Conservation (phyloP, 1,140 invertebrate species). For the Goniozus legneri region DNA sequence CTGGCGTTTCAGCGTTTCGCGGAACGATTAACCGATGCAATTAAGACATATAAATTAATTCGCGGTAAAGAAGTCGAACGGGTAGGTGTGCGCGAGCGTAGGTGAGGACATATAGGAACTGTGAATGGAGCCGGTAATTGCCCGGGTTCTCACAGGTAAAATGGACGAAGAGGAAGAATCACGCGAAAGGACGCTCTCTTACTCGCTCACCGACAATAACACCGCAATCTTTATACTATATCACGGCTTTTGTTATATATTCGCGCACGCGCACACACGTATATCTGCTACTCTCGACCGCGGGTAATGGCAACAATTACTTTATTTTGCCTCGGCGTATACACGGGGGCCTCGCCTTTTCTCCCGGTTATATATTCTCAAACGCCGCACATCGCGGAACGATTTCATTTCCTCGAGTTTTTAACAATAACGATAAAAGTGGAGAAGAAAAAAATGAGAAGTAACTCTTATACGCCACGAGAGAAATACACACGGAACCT, state of each 20-base stretch:
- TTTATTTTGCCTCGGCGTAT: slow-evolving; percentile 53
- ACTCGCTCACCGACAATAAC: too few species aligned
- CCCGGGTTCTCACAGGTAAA: slow-evolving; percentile 47
- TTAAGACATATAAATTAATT: slow-evolving; percentile 55
- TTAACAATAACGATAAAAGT: too few species aligned
- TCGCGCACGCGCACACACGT: slow-evolving; percentile 11
- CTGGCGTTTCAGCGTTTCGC: too few species aligned
- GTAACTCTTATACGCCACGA: too few species aligned
- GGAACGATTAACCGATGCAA: slow-evolving; percentile 53
- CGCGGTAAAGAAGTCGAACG: slow-evolving; percentile 30
- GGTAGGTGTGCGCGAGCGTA: slow-evolving; percentile 13
- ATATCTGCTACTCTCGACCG: slow-evolving; percentile 20
- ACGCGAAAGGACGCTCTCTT: too few species aligned
- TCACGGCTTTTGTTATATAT: too few species aligned
- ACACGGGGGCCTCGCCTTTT: too few species aligned
- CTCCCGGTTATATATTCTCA: slow-evolving; percentile 26
- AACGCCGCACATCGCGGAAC: slow-evolving; percentile 4
- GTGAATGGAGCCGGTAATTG: slow-evolving; percentile 46
- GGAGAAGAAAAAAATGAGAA: too few species aligned
- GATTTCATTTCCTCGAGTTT: slow-evolving; percentile 46
- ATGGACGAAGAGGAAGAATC: slow-evolving; percentile 7
- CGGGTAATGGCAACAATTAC: slow-evolving; percentile 51
- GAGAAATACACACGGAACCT: too few species aligned
- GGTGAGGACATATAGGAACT: too few species aligned
- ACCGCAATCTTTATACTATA: too few species aligned